Evolutionary conservation across 2,797 vertebrate species (phyloP).

Genomic region (Manis crassicaudata): DNA sequence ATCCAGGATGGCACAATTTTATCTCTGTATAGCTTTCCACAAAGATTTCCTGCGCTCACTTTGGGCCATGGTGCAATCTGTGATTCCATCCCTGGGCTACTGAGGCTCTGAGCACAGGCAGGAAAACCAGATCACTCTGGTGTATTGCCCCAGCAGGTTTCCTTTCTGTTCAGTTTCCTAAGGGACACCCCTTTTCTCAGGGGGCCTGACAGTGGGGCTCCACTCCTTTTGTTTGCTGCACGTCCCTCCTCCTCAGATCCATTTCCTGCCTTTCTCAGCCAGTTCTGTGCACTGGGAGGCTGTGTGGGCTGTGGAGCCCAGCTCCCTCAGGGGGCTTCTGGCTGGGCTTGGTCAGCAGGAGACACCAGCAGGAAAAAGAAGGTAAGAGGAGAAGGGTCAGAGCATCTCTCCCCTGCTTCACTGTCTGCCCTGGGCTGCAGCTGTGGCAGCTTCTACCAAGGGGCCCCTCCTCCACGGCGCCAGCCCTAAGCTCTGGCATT

Average conservation of each 20-base stretch:
- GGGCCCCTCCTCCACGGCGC: not conserved
- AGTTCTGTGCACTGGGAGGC: not conserved
- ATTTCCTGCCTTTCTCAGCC: not conserved
- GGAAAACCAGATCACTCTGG: not conserved
- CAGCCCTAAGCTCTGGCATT: not conserved
- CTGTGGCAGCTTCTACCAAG: not conserved
- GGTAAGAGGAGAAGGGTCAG: not conserved
- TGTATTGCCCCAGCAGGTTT: not conserved
- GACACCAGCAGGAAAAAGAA: not conserved
- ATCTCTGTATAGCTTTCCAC: not conserved
- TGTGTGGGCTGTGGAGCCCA: not conserved
- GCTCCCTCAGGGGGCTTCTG: not conserved
- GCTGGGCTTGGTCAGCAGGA: not conserved
- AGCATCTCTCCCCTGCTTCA: not conserved
- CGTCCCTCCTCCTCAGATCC: rapidly evolving
- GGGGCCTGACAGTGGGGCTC: not conserved
- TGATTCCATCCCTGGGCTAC: not conserved
- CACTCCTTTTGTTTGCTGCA: not conserved
- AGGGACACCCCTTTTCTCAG: not conserved
- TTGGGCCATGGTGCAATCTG: not conserved
- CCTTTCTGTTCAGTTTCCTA: not conserved
- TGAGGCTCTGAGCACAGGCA: slow-evolving; percentile 2
- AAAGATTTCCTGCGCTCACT: not conserved
- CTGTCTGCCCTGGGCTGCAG: not conserved
- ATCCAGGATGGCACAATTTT: not conserved